Evolutionary conservation across 2,797 vertebrate genomes (phyloP).

Genomic region (Momotus momota): DNA sequence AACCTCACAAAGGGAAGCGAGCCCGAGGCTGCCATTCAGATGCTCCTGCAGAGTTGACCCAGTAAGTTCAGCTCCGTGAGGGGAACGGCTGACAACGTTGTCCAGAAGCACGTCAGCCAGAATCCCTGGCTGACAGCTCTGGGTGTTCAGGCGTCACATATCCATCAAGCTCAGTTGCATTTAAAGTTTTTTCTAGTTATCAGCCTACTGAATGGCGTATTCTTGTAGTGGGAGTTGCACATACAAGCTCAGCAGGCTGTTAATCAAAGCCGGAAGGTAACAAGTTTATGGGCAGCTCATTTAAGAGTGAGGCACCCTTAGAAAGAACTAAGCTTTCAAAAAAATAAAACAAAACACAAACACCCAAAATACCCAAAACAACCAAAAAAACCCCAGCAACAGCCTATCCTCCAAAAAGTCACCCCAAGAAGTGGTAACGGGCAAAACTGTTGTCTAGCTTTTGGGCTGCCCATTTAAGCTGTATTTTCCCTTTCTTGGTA

Average conservation of each 20-base stretch:
- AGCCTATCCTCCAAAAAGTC: not conserved
- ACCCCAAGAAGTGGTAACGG: not conserved
- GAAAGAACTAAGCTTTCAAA: not conserved
- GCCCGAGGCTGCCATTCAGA: not conserved
- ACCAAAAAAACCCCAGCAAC: not conserved
- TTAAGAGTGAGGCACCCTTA: not conserved
- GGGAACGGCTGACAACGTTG: fast-evolving
- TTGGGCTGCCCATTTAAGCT: not conserved
- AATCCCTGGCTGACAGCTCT: not conserved
- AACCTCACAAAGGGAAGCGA: not conserved
- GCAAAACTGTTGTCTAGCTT: not conserved
- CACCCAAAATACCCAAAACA: not conserved
- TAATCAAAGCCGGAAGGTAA: not conserved
- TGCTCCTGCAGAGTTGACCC: not conserved
- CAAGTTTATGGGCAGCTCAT: not conserved
- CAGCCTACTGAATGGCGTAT: not conserved
- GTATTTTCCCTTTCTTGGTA: not conserved
- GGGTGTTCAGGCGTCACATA: not conserved
- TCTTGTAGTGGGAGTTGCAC: not conserved
- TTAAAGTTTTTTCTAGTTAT: not conserved
- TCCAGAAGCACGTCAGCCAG: not conserved
- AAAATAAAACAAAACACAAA: too few relatives aligned
- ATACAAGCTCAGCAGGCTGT: not conserved
- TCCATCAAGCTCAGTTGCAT: not conserved
- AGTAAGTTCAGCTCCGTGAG: not conserved